Percentiles rank a stretch among this genome's conserved stretches.
Conservation (phyloP, 2,113 vertebrate species). For the Psittacara wagleri region DNA sequence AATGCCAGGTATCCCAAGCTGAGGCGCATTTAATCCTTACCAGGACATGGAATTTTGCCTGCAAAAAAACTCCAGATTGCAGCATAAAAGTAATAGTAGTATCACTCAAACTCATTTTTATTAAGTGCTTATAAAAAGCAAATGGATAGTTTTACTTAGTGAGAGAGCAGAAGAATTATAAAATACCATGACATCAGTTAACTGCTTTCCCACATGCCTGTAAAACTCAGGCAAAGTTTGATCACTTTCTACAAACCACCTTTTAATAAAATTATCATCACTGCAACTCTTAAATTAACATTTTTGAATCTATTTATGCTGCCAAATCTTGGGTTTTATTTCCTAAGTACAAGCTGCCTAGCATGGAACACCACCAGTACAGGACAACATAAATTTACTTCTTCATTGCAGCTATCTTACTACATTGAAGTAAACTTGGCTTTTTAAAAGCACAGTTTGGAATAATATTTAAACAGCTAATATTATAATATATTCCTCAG, state of each 20-base stretch:
- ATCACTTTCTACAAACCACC: neutral
- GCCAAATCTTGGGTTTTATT: neutral
- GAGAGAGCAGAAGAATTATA: neutral
- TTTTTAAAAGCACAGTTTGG: neutral
- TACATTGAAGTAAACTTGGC: neutral
- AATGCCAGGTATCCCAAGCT: neutral
- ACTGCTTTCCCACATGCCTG: neutral
- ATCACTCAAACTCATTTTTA: neutral
- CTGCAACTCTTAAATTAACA: neutral
- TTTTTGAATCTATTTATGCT: neutral
- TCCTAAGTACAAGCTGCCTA: neutral
- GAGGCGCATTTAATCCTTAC: neutral
- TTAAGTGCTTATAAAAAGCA: neutral
- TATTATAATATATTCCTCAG: neutral
- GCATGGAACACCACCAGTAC: neutral
- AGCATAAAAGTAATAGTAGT: neutral
- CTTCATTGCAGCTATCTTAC: neutral
- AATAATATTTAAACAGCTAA: neutral
- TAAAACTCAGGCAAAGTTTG: neutral
- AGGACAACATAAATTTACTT: neutral
- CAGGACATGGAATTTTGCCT: neutral
- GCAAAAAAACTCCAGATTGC: neutral
- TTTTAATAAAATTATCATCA: neutral
- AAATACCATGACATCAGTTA: neutral
- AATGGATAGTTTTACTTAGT: neutral